Evolutionary conservation across 2,113 vertebrate genomes (phyloP).

Genomic region (Lethenteron camtschaticum): DNA sequence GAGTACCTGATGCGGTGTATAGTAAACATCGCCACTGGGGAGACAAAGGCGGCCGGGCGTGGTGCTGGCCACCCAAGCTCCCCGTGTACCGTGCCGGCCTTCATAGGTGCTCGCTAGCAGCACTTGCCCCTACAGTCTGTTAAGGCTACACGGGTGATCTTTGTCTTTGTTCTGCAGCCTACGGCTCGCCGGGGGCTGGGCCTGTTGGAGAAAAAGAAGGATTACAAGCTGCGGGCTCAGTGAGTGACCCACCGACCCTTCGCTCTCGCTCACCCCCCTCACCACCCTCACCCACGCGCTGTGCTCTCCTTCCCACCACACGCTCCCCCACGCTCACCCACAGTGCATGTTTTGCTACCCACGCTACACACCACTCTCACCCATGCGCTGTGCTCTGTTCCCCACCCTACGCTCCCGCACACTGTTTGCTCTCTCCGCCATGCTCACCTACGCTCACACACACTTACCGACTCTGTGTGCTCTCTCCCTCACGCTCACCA

Average conservation of each 20-base stretch:
- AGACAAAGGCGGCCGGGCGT: too few relatives aligned
- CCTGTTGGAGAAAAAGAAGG: conserved; percentile 77
- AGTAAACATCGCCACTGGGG: too few relatives aligned
- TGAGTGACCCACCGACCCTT: conserved; percentile 23
- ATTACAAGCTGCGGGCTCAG: conserved; percentile 65
- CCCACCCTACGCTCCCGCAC: neutral
- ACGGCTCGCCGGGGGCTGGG: conserved; percentile 44
- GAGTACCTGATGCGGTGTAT: too few relatives aligned
- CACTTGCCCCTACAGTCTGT: too few relatives aligned
- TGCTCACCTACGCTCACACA: neutral
- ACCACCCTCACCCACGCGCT: neutral
- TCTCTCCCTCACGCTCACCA: neutral
- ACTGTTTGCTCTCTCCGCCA: too few relatives aligned
- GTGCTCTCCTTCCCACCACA: too few relatives aligned
- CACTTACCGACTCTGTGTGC: neutral
- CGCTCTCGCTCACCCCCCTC: neutral
- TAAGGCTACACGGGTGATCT: too few relatives aligned
- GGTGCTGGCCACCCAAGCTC: too few relatives aligned
- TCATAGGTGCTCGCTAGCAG: too few relatives aligned
- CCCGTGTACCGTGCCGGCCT: too few relatives aligned
- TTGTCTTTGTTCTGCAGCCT: conserved; percentile 24
- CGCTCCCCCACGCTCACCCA: neutral
- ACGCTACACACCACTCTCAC: neutral
- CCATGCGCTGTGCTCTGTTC: too few relatives aligned
- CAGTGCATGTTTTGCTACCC: too few relatives aligned